phyloP scores from a whole-genome alignment of 2,888 invertebrate genomes.

The Habrosyne pyritoides region DNA sequence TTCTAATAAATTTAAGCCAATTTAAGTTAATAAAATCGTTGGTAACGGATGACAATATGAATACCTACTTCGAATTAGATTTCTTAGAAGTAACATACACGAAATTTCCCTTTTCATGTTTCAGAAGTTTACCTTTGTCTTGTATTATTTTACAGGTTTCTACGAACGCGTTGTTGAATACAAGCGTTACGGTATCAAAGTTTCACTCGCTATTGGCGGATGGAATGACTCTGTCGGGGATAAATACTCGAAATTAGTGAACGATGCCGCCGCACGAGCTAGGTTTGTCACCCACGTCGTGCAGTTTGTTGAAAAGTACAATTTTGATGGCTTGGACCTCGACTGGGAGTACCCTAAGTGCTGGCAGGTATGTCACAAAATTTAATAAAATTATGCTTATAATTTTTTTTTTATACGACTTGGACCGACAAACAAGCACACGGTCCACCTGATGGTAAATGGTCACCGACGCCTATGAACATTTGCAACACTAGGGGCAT shows the following conservation, averaged over 20 bases:
- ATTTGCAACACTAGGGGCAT: no score
- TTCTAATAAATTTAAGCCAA: no score
- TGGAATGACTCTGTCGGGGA: conserved; percentile 97
- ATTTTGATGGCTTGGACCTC: conserved; percentile 96
- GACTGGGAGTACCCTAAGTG: conserved; percentile 98
- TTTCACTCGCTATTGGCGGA: conserved; percentile 95
- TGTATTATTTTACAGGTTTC: conserved; percentile 83
- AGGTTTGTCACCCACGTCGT: conserved; percentile 90
- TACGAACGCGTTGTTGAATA: conserved; percentile 92
- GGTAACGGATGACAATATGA: no score
- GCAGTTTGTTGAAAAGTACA: conserved; percentile 90
- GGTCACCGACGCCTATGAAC: no score
- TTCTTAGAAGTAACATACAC: not conserved
- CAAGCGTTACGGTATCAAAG: conserved; percentile 91
- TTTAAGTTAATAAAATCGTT: no score
- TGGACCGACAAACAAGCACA: no score
- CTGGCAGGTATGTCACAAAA: conserved; percentile 85
- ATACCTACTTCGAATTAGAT: no score
- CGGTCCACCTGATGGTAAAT: no score
- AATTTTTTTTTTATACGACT: no score
- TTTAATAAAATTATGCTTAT: conserved; percentile 6
- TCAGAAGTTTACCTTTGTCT: not conserved
- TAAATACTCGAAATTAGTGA: conserved; percentile 93
- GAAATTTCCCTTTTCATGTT: not conserved
- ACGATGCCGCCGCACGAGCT: conserved; percentile 87